Conservation (phyloP, 2,113 vertebrate genomes). For the Lophochroa leadbeateri region DNA sequence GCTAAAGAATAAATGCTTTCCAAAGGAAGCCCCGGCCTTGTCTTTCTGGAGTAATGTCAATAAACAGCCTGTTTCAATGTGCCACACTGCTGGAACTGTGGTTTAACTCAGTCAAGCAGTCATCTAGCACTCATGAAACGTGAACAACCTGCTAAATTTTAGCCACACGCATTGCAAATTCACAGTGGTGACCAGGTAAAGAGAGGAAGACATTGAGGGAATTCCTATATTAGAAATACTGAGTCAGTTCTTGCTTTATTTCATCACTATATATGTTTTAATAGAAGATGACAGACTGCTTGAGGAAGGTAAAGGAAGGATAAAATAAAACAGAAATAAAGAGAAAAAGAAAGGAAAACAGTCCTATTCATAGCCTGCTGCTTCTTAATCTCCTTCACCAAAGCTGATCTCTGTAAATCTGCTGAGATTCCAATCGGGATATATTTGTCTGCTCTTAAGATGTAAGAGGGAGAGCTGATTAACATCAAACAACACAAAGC, state of each 20-base stretch:
- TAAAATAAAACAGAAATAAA: background rate
- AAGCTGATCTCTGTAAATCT: slow-evolving; percentile 38
- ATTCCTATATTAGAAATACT: background rate
- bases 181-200: background rate
- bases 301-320: background rate
- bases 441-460: slow-evolving; percentile 56
- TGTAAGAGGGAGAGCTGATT: slow-evolving; percentile 23
- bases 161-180: background rate
- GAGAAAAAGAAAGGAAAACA: background rate
- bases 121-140: background rate
- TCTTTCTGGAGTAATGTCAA: background rate
- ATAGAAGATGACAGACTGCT: background rate
- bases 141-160: background rate
- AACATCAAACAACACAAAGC: slow-evolving; percentile 15
- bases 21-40: background rate
- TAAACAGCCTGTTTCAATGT: background rate
- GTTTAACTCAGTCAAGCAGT: background rate
- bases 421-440: slow-evolving; percentile 31
- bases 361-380: background rate
- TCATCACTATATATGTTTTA: background rate
- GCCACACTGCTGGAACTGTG: background rate
- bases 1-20: background rate
- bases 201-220: background rate
- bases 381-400: background rate
- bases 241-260: background rate